Base-by-base conservation (phyloP, 2,797 vertebrate species). In the Danio choprae region DNA sequence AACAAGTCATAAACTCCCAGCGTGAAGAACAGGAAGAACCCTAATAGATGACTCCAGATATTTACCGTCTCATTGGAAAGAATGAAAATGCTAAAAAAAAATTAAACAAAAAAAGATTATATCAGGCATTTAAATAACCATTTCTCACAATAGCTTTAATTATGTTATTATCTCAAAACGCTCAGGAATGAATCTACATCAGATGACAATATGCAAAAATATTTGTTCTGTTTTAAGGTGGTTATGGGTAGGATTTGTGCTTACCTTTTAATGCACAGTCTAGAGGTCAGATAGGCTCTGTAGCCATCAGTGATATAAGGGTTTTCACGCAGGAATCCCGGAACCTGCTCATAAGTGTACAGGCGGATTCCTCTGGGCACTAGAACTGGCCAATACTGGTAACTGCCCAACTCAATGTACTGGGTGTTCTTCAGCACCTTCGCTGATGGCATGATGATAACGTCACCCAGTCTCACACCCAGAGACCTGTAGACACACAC, bases 281-380 rank as follows among this genome's bases (percentile, higher is more conserved):
- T 94, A 80, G 97, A 97, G 63, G 96, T 96, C 83, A 99, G 93
- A 90, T 97, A 98, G 29, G 97, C 97, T 87, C 97, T 91, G 93
- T 99, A 99, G 29, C 97, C 97, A 76, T 98, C 97, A 0, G 97
- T 99, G 92, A 99, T 98, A 89, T 98, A 99, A 0, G 97, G 96
- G 88, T 98, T 99, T 85, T 98, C 96, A 86, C 96, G 95, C 71
- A 98, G 93, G 80, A 96, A 97, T 38, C 92, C 88, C 0, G 97
- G 97, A 87, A 98, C 95, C 93, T 98, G 97, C 72, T 98, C 97
- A 16, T 97, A 98, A 4, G 97, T 98, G 91, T 98, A 98, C 3
- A 98, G 91, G 2, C 97, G 90, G 84, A 99, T 98, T 6, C 96
- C 97, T 59, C 97, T 89, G 62, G 97, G 97, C 16, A 97, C 93